A percentile compares a stretch with the other conserved stretches of the same genome.
Conservation (phyloP, 2,797 vertebrate genomes). For the Rhyacichthys aspro region DNA sequence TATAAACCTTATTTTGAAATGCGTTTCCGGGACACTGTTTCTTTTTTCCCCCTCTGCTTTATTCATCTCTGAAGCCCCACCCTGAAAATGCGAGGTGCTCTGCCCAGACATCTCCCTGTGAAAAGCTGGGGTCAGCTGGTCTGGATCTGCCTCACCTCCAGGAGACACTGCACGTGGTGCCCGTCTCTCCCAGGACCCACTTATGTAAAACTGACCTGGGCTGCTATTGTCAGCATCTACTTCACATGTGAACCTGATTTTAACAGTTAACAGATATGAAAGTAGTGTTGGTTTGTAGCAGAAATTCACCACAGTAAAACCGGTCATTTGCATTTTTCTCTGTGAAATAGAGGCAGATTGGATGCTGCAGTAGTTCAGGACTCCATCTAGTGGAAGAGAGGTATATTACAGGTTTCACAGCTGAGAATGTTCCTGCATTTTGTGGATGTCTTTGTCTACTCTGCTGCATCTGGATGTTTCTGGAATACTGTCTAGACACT, state of each 20-base stretch:
- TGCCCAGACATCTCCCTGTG: constrained; percentile 50
- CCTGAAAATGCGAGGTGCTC: constrained; percentile 66
- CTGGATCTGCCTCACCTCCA: constrained; percentile 7
- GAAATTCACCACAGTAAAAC: no score
- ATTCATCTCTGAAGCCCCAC: constrained; percentile 40
- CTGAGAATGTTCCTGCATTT: no score
- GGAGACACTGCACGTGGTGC: constrained; percentile 11
- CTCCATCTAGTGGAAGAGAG: not conserved
- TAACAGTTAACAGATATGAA: no score
- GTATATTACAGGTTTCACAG: not conserved
- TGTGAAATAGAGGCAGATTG: no score
- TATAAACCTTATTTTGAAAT: constrained; percentile 49
- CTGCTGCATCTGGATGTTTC: no score
- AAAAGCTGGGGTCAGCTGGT: constrained; percentile 30
- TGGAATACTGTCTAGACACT: no score
- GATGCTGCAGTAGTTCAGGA: not conserved
- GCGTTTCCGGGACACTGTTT: not conserved
- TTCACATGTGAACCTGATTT: no score
- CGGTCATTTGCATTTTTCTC: no score
- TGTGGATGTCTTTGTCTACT: no score
- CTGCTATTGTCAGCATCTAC: no score
- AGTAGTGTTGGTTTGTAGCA: no score
- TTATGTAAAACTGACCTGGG: no score
- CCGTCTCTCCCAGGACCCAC: not conserved
- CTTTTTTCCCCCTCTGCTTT: constrained; percentile 11